These are phyloP conservation scores for Himalopsyche japonica DNA, from an alignment of 2,888 invertebrate genomes.

Conservation along the genomic window DNA sequence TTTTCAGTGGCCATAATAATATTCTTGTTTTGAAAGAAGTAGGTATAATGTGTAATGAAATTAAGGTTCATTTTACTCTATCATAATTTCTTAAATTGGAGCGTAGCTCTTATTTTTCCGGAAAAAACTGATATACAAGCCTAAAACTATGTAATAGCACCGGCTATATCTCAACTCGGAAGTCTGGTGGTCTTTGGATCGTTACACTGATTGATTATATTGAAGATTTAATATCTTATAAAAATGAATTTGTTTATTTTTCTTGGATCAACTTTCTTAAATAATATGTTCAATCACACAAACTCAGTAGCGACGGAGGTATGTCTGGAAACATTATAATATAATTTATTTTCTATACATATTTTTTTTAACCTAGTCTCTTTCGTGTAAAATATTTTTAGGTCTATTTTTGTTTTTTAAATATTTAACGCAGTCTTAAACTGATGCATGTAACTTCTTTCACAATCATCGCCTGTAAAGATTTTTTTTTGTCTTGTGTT, in stretches of 20 bases:
- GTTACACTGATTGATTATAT: not conserved
- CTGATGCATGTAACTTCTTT: not conserved
- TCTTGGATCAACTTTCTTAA: not conserved
- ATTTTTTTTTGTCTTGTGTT: not conserved
- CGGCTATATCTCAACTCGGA: not conserved
- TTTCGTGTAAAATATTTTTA: conserved; percentile 32
- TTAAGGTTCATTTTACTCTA: conserved; percentile 37
- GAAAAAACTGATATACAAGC: not conserved
- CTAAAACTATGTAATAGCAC: not conserved
- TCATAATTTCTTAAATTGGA: conserved; percentile 18
- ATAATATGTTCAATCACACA: not conserved
- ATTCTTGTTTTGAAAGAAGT: not conserved
- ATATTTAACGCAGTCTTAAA: not conserved
- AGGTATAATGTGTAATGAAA: conserved; percentile 14
- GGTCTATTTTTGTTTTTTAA: not conserved
- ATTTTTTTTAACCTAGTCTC: conserved; percentile 34
- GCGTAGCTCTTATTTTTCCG: not conserved
- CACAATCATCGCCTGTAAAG: not conserved
- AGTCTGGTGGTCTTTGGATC: not conserved
- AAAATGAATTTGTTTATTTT: not conserved
- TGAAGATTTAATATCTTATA: not conserved
- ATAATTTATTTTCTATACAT: conserved; percentile 24
- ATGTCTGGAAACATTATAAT: not conserved
- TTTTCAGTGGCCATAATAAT: not conserved
- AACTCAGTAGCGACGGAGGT: not conserved